Conservation (phyloP, 2,888 invertebrate genomes). For the Pandemis corylana region DNA sequence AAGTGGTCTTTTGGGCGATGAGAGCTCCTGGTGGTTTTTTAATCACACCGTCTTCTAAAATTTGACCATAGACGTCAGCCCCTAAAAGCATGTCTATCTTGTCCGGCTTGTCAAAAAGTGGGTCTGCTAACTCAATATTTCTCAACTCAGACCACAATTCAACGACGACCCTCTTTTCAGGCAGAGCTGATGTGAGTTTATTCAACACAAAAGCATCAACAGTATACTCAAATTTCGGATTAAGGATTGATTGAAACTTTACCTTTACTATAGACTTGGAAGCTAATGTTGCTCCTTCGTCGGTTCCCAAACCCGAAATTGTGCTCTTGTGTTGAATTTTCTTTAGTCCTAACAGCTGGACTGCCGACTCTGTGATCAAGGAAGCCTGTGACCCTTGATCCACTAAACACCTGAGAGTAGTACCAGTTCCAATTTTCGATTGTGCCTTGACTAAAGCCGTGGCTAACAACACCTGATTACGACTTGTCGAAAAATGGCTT, state of each 20-base stretch:
- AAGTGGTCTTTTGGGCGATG: constrained; percentile 43
- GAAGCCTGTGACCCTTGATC: constrained; percentile 51
- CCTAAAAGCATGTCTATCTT: constrained; percentile 42
- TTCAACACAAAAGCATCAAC: constrained; percentile 45
- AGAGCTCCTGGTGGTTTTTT: constrained; percentile 36
- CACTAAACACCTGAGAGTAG: constrained; percentile 45
- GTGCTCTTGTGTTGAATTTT: constrained; percentile 41
- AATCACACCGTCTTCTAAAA: constrained; percentile 25
- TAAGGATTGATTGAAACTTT: constrained; percentile 41
- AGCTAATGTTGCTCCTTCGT: constrained; percentile 8
- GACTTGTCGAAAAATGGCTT: constrained; percentile 24
- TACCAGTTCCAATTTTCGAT: constrained; percentile 36
- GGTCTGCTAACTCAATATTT: constrained; percentile 36
- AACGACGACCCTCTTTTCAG: constrained; percentile 20
- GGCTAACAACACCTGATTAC: constrained; percentile 47
- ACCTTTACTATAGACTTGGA: constrained; percentile 42
- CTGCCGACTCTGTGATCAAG: constrained; percentile 50
- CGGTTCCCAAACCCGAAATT: constrained; percentile 43
- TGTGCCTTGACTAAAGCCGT: constrained; percentile 47
- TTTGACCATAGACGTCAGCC: constrained; percentile 36
- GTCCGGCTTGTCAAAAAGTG: constrained; percentile 30
- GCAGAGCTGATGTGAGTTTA: constrained; percentile 41
- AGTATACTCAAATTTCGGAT: constrained; percentile 30
- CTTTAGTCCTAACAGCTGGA: constrained; percentile 45
- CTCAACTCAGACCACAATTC: constrained; percentile 22